Evolutionary conservation across 2,888 invertebrate species (phyloP), one percentile per base, ranked within the genome.

Genomic region (Lycia hirtaria): DNA sequence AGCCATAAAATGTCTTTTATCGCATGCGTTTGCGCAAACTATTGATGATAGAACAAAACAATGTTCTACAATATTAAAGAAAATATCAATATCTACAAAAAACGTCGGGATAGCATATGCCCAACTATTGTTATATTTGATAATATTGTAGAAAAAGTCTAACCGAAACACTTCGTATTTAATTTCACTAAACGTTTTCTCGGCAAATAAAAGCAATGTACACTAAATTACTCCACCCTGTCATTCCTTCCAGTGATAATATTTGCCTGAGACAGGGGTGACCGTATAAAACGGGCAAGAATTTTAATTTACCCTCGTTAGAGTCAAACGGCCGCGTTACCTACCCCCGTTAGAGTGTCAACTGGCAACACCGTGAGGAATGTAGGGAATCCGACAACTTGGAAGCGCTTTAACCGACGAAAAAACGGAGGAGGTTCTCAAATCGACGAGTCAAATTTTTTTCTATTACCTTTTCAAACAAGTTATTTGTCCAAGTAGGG

Each of bases 271-370:
- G 69, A 71, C 65, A 66, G 75, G 74, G 80, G 76, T 73, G 76
- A 72, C 75, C 69, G 71, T 73, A 79, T 78, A 76, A 81, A 81
- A 76, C 73, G 74, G 65, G 64, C 65, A 79, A 81, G 87, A 88
- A 87, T 87, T 87, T 87, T 87, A 87, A 87, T 88, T 83, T 80
- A 81, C 78, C 81, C 85, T 87, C 80, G 87, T 87, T 87, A 85
- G 79, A 56, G 51, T 47, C 40, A 49, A 44, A 28, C 45, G 19
- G 14, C 35, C 50, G 10, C 26, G 43, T 52, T 32, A 52, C 32
- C 48, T 57, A 47, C 41, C 12, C 33, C 3, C 37, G 62, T 56
- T 49, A 28, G 26, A 24, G 17, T 49, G 53, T 47, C 47, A 57
- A 56, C 49, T 19, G 30, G 41, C 48, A 37, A 30, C 20, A 43